A percentile compares a stretch with the other conserved stretches of the same genome.
These are phyloP conservation scores for Panagrolaimus sp. DNA, from an alignment of 1,140 invertebrate species.

Conservation along the genomic window DNA sequence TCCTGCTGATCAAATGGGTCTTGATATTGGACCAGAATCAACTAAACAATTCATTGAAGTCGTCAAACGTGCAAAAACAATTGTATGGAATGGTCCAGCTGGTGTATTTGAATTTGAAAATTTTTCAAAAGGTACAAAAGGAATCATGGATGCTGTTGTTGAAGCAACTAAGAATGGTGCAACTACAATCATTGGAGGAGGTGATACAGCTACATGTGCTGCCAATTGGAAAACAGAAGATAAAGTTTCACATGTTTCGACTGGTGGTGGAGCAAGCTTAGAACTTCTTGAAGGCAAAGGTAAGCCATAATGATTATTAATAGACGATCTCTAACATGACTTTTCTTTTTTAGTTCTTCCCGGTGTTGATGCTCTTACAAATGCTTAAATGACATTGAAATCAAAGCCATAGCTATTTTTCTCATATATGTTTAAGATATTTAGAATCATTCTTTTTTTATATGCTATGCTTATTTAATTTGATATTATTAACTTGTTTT, in stretches of 20 bases:
- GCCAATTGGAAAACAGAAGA: conserved; percentile 92
- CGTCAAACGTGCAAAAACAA: conserved; percentile 66
- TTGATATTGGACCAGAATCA: conserved; percentile 13
- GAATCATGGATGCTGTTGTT: conserved; percentile 90
- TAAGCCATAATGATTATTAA: too few relatives aligned
- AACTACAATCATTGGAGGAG: conserved; percentile 80
- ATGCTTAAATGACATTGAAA: conserved; percentile 17
- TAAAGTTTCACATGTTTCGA: conserved; percentile 94
- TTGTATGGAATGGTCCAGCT: conserved; percentile 95
- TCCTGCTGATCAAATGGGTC: conserved; percentile 43
- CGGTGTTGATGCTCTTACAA: conserved; percentile 48
- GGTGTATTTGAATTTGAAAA: conserved; percentile 96
- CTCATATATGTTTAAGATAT: too few relatives aligned
- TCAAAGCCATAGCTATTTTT: too few relatives aligned
- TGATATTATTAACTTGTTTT: too few relatives aligned
- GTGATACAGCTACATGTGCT: conserved; percentile 94
- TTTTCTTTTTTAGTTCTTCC: conserved; percentile 29
- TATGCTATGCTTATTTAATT: too few relatives aligned
- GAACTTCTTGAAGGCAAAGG: conserved; percentile 84
- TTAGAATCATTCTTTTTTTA: too few relatives aligned
- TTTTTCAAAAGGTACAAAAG: conserved; percentile 82
- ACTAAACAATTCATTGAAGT: conserved; percentile 1
- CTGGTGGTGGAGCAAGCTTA: conserved; percentile 92
- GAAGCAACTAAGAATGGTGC: conserved; percentile 73
- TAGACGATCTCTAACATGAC: too few relatives aligned